Evolutionary conservation across 2,797 vertebrate species (phyloP).

Genomic region (Pelodytes ibericus): DNA sequence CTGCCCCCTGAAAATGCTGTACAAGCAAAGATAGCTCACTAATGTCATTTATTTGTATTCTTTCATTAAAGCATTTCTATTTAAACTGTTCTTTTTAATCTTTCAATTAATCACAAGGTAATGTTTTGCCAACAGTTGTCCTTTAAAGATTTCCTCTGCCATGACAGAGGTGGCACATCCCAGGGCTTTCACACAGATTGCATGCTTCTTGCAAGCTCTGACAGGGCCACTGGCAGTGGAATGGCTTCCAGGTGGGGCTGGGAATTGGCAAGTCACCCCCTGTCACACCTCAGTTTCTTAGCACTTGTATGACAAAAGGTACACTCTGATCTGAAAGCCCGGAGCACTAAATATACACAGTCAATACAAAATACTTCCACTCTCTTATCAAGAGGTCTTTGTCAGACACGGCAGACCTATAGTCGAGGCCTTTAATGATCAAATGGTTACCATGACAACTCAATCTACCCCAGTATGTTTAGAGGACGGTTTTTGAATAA

Average conservation of each 20-base stretch:
- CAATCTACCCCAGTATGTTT: background rate
- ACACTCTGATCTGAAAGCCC: background rate
- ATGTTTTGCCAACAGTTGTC: no score
- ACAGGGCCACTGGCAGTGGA: slow-evolving; percentile 13
- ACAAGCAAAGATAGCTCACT: no score
- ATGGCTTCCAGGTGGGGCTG: slow-evolving; percentile 20
- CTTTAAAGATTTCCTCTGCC: no score
- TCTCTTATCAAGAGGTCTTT: slow-evolving; percentile 36
- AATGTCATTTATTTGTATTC: no score
- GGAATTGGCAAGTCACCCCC: slow-evolving; percentile 28
- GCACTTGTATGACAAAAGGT: slow-evolving; percentile 19
- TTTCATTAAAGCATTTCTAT: no score
- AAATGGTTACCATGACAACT: slow-evolving; percentile 17
- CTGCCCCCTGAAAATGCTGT: no score
- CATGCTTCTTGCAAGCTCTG: slow-evolving; percentile 3
- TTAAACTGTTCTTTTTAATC: no score
- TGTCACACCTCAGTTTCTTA: slow-evolving; percentile 26
- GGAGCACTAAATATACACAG: background rate
- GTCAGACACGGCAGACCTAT: slow-evolving; percentile 7
- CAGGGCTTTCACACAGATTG: no score
- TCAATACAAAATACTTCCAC: slow-evolving; percentile 1
- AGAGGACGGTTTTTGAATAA: no score
- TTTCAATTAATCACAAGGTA: no score
- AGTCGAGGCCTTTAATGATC: slow-evolving; percentile 8
- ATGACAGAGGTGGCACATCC: no score